These are phyloP conservation scores for Cryptocephalus primarius DNA, from an alignment of 2,888 invertebrate genomes.

Conservation along the genomic window DNA sequence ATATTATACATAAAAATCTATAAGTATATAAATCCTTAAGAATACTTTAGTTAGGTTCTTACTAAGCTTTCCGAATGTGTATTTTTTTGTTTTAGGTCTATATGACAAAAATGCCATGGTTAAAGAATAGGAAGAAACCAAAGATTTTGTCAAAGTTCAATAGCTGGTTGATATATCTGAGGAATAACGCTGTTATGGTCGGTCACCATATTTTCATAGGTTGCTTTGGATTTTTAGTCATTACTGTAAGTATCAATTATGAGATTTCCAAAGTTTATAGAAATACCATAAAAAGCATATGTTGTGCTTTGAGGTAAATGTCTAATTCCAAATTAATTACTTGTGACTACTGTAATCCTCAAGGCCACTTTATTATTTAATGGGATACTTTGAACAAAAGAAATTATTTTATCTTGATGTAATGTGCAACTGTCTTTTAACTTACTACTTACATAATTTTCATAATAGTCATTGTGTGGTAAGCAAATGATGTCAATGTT, in stretches of 20 bases:
- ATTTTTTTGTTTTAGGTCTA: neutral
- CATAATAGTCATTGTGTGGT: too few relatives aligned
- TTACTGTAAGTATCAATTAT: conserved; percentile 47
- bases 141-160: conserved; percentile 3
- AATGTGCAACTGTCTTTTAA: too few relatives aligned
- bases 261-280: neutral
- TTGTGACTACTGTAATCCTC: too few relatives aligned
- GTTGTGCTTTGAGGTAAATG: too few relatives aligned
- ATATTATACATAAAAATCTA: too few relatives aligned
- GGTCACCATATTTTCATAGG: conserved; percentile 67
- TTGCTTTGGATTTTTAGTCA: conserved; percentile 60
- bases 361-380: neutral
- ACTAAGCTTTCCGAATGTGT: neutral
- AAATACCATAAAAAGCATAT: too few relatives aligned
- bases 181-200: conserved; percentile 58
- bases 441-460: too few relatives aligned
- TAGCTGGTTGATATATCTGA: conserved; percentile 25
- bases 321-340: too few relatives aligned
- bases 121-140: neutral
- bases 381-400: neutral
- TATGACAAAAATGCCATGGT: neutral
- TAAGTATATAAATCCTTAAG: too few relatives aligned
- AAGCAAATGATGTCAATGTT: too few relatives aligned
- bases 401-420: too few relatives aligned
- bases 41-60: too few relatives aligned